Percentiles rank a stretch among this genome's conserved stretches.
These are phyloP conservation scores for Conus canariensis DNA, from an alignment of 2,888 invertebrate genomes.

Conservation along the genomic window DNA sequence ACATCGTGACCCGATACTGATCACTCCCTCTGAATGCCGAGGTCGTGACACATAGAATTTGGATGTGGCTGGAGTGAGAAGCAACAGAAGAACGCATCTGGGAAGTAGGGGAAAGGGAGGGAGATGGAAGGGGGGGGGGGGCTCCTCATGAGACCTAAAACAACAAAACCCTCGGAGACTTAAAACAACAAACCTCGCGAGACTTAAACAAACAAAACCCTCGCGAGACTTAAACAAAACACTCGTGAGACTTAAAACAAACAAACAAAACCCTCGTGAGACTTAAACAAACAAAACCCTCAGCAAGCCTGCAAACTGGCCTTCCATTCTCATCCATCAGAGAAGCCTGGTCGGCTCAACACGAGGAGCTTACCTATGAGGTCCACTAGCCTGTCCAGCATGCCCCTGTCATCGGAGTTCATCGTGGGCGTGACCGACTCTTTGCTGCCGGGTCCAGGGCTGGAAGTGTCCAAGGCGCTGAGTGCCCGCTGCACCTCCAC, in stretches of 20 bases:
- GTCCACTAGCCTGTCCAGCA: background rate
- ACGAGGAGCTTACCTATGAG: background rate
- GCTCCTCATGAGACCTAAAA: no score
- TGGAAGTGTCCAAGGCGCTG: background rate
- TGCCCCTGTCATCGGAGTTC: background rate
- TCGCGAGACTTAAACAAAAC: background rate
- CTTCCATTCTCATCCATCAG: no score
- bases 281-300: background rate
- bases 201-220: no score
- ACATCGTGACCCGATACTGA: no score
- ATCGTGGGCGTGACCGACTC: background rate
- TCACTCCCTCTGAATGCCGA: no score
- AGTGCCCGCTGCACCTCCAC: slow-evolving; percentile 5
- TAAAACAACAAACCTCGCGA: background rate
- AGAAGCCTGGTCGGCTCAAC: no score
- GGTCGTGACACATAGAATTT: no score
- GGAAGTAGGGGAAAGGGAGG: background rate
- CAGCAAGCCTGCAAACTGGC: no score
- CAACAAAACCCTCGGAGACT: background rate
- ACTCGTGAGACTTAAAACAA: no score
- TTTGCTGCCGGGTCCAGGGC: background rate
- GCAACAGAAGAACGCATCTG: no score
- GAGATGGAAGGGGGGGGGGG: background rate
- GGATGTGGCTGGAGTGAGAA: no score
- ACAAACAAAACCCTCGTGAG: background rate